Evolutionary conservation across 2,113 vertebrate species (phyloP).

Genomic region (Labrus mixtus): DNA sequence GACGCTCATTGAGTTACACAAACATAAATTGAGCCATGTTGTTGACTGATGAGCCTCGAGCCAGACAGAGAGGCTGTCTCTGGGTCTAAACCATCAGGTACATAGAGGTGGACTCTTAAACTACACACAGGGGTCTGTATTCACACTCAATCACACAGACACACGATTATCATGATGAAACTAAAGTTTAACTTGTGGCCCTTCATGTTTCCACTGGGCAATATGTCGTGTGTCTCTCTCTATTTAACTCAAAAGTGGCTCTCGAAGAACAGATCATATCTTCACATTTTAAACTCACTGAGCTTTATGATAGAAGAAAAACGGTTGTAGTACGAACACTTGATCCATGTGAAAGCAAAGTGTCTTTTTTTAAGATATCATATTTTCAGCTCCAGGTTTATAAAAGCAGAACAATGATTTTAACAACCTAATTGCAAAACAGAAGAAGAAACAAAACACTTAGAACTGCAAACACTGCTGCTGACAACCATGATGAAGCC

Average conservation of each 20-base stretch:
- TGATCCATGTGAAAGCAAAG: too few species aligned
- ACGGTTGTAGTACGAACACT: too few species aligned
- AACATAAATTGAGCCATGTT: conserved; percentile 66
- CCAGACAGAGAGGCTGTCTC: conserved; percentile 48
- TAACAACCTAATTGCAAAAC: conserved; percentile 27
- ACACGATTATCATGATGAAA: not conserved
- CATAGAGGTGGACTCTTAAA: conserved; percentile 16
- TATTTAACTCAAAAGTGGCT: too few species aligned
- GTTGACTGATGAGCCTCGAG: conserved; percentile 58
- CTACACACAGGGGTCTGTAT: conserved; percentile 10
- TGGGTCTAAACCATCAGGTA: conserved; percentile 31
- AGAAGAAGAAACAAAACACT: not conserved
- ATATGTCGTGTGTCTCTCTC: too few species aligned
- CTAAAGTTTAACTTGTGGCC: not conserved
- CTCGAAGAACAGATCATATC: too few species aligned
- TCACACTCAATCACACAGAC: not conserved
- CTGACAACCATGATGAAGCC: conserved; percentile 38
- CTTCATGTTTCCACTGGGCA: not conserved
- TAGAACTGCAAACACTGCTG: not conserved
- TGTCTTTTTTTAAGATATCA: too few species aligned
- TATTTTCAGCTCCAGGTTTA: too few species aligned
- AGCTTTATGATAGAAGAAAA: too few species aligned
- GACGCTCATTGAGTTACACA: conserved; percentile 58
- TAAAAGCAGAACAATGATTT: not conserved
- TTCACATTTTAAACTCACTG: too few species aligned